Conservation (phyloP, 2,888 invertebrate species). For the Mallateleia sp. region DNA sequence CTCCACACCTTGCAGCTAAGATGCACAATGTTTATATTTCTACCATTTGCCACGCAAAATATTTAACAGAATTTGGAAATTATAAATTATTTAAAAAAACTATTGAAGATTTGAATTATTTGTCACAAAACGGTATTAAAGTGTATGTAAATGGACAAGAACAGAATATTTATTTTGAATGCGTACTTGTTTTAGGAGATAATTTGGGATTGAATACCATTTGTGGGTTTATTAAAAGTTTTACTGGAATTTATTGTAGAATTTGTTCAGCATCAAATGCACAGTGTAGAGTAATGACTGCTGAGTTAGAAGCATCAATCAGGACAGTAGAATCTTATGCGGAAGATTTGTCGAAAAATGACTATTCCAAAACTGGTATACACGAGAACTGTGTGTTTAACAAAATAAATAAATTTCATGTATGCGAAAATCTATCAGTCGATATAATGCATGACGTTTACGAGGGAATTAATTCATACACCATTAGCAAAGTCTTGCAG, state of each 20-base stretch:
- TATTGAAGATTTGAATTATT: constrained; percentile 43
- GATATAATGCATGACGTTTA: constrained; percentile 47
- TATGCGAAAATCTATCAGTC: constrained; percentile 18
- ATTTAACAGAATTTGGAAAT: constrained; percentile 50
- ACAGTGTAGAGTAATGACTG: constrained; percentile 37
- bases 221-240: constrained; percentile 29
- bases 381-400: constrained; percentile 38
- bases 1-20: constrained; percentile 44
- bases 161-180: constrained; percentile 45
- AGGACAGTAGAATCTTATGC: neutral
- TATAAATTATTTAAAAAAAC: constrained; percentile 42
- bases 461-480: no score
- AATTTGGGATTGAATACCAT: constrained; percentile 27
- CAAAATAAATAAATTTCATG: constrained; percentile 32
- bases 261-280: constrained; percentile 42
- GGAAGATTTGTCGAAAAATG: neutral
- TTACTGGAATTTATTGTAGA: constrained; percentile 15
- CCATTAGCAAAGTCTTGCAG: constrained; percentile 15
- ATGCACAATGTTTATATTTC: constrained; percentile 46
- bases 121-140: constrained; percentile 16
- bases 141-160: neutral
- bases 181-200: constrained; percentile 26
- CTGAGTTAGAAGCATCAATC: neutral
- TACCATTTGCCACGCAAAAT: constrained; percentile 36
- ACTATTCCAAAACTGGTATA: constrained; percentile 14